Percentiles rank a stretch among this genome's conserved stretches.
Conservation (phyloP, 2,797 vertebrate species). For the Melopsittacus undulatus region DNA sequence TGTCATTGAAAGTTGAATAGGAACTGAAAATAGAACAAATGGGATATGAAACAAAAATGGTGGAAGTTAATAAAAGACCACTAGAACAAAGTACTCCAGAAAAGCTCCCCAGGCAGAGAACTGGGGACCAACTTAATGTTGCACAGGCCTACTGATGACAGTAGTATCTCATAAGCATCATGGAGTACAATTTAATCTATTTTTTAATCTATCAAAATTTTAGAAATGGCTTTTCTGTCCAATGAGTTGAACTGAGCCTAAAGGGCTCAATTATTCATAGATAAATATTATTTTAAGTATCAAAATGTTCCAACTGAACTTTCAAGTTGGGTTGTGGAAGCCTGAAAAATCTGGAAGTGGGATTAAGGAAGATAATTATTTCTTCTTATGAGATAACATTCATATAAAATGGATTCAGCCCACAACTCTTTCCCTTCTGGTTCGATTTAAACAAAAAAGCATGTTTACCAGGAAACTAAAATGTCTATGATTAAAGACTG, state of each 20-base stretch:
- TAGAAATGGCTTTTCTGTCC: neutral
- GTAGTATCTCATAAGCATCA: neutral
- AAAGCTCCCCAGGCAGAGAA: neutral
- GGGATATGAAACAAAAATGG: neutral
- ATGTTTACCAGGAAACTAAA: neutral
- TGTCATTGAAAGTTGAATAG: constrained; percentile 78
- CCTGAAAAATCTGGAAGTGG: neutral
- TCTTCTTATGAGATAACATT: neutral
- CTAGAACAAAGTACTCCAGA: neutral
- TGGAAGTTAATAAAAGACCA: neutral
- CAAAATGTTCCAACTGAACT: neutral
- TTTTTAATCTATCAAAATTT: neutral
- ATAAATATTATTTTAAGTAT: neutral
- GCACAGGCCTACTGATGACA: neutral
- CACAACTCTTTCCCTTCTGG: neutral
- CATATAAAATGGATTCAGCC: neutral
- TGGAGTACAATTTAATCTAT: neutral
- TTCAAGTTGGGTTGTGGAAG: neutral
- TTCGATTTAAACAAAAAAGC: neutral
- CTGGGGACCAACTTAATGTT: neutral
- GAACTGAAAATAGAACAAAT: constrained; percentile 73
- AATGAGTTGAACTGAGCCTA: neutral
- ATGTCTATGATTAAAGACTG: neutral
- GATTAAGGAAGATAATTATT: neutral
- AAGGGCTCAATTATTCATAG: neutral